phyloP scores from a whole-genome alignment of 2,888 invertebrate species.

The Drosophila paramelanica region DNA sequence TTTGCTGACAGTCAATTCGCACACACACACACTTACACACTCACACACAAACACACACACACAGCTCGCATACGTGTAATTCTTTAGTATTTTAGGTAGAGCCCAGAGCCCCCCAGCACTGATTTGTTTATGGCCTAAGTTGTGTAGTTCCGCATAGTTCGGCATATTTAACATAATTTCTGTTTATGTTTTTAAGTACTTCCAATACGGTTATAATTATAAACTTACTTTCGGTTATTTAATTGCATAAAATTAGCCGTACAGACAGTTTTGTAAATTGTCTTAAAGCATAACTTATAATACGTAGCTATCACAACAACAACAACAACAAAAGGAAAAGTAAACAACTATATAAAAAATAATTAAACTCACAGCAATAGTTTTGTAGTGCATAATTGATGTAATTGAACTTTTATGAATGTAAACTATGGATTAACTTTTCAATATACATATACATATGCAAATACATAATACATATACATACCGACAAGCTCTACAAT shows the following conservation, averaged over 20 bases:
- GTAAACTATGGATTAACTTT: constrained; percentile 78
- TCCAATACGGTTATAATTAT: constrained; percentile 12
- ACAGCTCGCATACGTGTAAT: constrained; percentile 13
- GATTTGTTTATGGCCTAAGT: constrained; percentile 68
- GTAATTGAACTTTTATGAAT: constrained; percentile 82
- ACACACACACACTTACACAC: not conserved
- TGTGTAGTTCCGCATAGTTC: constrained; percentile 33
- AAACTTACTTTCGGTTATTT: constrained; percentile 61
- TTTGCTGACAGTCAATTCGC: constrained; percentile 37
- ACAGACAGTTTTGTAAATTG: constrained; percentile 38
- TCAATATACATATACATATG: constrained; percentile 50
- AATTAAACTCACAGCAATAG: constrained; percentile 69
- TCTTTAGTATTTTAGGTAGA: constrained; percentile 40
- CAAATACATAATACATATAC: constrained; percentile 52
- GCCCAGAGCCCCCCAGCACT: constrained; percentile 66
- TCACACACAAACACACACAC: not conserved
- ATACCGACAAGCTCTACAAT: constrained; percentile 50
- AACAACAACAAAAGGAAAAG: constrained; percentile 16
- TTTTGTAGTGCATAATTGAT: constrained; percentile 79
- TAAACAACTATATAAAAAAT: constrained; percentile 42
- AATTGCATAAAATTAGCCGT: constrained; percentile 56
- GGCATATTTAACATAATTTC: constrained; percentile 42
- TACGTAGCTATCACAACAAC: constrained; percentile 48
- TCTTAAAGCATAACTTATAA: constrained; percentile 62
- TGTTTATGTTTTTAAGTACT: constrained; percentile 54